Evolutionary conservation across 2,797 vertebrate genomes (phyloP).

Genomic region (Lerista edwardsae): DNA sequence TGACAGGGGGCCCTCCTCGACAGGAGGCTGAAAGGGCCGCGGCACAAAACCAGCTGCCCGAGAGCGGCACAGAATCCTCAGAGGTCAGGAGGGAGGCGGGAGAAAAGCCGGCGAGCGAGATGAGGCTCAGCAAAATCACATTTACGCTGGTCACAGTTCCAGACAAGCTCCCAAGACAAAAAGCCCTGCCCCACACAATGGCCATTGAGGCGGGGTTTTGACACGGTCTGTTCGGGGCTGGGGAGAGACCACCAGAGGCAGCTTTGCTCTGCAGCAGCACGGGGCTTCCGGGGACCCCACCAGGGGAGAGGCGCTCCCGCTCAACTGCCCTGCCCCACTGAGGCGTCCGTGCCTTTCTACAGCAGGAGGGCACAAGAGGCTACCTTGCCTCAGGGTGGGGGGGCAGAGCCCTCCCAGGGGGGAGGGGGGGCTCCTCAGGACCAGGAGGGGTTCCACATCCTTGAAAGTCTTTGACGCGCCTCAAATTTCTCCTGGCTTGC

Average conservation of each 20-base stretch:
- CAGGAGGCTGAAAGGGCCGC: slow-evolving; percentile 64
- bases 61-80: slow-evolving; percentile 61
- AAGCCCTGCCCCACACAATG: slow-evolving; percentile 53
- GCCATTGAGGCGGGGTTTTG: slow-evolving; percentile 65
- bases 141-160: slow-evolving; percentile 72
- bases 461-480: too few species aligned
- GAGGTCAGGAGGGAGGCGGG: slow-evolving; percentile 67
- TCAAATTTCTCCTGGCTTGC: too few species aligned
- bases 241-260: slow-evolving; percentile 48
- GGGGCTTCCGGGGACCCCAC: not conserved
- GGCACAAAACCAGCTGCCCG: slow-evolving; percentile 70
- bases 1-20: slow-evolving; percentile 67
- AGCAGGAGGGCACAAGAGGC: too few species aligned
- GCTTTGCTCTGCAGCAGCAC: rapidly evolving
- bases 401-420: too few species aligned
- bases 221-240: slow-evolving; percentile 52
- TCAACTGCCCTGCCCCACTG: too few species aligned
- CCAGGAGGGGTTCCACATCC: too few species aligned
- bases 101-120: slow-evolving; percentile 65
- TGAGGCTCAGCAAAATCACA: slow-evolving; percentile 72
- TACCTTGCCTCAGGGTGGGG: too few species aligned
- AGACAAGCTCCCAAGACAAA: slow-evolving; percentile 69
- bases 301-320: too few species aligned
- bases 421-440: too few species aligned
- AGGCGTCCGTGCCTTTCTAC: too few species aligned